Evolutionary conservation across 64 coral and sea anemone genomes (phyloP).

Genomic region (Stichodactyla helianthus): DNA sequence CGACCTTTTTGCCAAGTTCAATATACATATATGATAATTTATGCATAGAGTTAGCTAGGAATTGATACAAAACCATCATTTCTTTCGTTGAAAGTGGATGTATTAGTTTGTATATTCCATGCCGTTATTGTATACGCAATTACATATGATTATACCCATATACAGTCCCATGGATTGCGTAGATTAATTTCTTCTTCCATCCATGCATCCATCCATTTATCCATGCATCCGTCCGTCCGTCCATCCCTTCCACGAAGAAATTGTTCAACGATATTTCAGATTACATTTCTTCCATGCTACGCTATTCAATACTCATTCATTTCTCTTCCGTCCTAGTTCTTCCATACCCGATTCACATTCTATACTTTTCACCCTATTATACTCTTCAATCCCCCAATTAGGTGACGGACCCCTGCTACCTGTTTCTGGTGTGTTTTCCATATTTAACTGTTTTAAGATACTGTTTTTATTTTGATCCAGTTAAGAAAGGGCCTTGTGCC

Average conservation of each 20-base stretch:
- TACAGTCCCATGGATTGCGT: no score
- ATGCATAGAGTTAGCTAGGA: no score
- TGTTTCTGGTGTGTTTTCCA: background rate
- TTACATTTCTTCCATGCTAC: background rate
- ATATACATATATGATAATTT: no score
- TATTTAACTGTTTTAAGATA: background rate
- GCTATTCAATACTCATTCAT: background rate
- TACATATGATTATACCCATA: no score
- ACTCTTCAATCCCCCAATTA: background rate
- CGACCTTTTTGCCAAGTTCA: no score
- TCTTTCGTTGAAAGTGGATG: no score
- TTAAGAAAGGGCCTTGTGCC: background rate
- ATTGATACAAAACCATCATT: no score
- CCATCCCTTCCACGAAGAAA: background rate
- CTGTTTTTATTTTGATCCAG: background rate
- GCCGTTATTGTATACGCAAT: no score
- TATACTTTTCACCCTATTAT: background rate
- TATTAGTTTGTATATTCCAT: no score
- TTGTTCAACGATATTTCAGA: no score
- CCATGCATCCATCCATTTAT: background rate
- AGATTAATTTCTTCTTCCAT: no score
- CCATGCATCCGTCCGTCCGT: background rate
- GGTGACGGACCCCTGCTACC: background rate
- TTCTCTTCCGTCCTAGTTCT: background rate
- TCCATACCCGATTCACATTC: background rate